A percentile compares a stretch with the other conserved stretches of the same genome.
Evolutionary conservation across 2,797 vertebrate species (phyloP).

Genomic region (Luscinia megarhynchos): DNA sequence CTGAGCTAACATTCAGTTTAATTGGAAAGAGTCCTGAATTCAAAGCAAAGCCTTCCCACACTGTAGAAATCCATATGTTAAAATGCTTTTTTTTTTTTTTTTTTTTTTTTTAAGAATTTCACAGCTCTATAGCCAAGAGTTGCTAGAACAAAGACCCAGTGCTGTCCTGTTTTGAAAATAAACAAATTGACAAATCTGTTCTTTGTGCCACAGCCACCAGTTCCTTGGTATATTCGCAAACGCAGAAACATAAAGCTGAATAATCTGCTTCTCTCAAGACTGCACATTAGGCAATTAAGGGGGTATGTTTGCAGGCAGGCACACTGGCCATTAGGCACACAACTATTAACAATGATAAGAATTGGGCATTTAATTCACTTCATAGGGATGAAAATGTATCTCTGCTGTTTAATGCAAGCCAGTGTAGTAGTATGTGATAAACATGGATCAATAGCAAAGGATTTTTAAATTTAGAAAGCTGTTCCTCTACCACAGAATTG

Average conservation of each 20-base stretch:
- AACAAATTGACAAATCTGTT: slow-evolving; percentile 61
- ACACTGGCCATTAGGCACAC: slow-evolving; percentile 45
- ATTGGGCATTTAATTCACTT: slow-evolving; percentile 70
- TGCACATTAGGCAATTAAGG: slow-evolving; percentile 63
- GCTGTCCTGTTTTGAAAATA: slow-evolving; percentile 66
- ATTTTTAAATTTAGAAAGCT: slow-evolving; percentile 64
- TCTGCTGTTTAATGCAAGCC: slow-evolving; percentile 34
- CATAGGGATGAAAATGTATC: slow-evolving; percentile 52
- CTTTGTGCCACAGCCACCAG: slow-evolving; percentile 26
- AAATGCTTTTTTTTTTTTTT: background rate
- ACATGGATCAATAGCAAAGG: slow-evolving; percentile 65
- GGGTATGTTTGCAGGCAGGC: slow-evolving; percentile 45
- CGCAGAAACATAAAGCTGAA: slow-evolving; percentile 46
- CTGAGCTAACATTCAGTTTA: slow-evolving; percentile 36
- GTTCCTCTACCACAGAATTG: slow-evolving; percentile 57
- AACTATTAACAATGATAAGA: slow-evolving; percentile 58
- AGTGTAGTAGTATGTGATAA: slow-evolving; percentile 42
- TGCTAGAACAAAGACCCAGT: slow-evolving; percentile 44
- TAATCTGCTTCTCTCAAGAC: slow-evolving; percentile 61
- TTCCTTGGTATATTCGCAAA: slow-evolving; percentile 55
- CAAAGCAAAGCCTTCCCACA: slow-evolving; percentile 2
- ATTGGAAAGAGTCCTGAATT: slow-evolving; percentile 39
- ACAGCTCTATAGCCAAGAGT: slow-evolving; percentile 44
- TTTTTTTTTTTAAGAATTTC: slow-evolving; percentile 6
- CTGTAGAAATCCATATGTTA: slow-evolving; percentile 59